A percentile compares a stretch with the other conserved stretches of the same genome.
These are phyloP conservation scores for Drosophila koepferae DNA, from an alignment of 2,888 invertebrate genomes.

Conservation along the genomic window DNA sequence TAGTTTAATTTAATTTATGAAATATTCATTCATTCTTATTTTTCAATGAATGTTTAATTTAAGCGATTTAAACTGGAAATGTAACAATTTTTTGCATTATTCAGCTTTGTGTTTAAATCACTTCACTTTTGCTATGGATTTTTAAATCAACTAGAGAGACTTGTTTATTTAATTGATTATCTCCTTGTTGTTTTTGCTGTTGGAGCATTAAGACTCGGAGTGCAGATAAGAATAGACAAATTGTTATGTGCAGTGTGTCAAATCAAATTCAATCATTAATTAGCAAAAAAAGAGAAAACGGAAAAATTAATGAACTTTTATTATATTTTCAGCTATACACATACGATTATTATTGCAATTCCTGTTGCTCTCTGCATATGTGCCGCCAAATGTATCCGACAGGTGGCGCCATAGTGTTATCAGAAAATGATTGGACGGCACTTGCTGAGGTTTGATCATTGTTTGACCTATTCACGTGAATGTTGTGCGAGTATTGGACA, in stretches of 20 bases:
- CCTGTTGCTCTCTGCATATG: background rate
- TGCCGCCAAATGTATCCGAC: slow-evolving; percentile 13
- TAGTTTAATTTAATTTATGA: background rate
- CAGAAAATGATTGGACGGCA: slow-evolving; percentile 44
- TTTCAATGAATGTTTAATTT: background rate
- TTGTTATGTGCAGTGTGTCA: slow-evolving; percentile 10
- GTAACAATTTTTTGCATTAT: background rate
- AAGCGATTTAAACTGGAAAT: slow-evolving; percentile 1
- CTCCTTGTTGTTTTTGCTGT: background rate
- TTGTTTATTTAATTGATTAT: slow-evolving; percentile 30
- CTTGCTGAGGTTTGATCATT: background rate
- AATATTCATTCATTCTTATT: background rate
- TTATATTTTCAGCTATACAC: slow-evolving; percentile 28
- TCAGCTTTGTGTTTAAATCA: background rate
- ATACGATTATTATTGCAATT: background rate
- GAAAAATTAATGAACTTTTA: background rate
- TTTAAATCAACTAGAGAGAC: slow-evolving; percentile 5
- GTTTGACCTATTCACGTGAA: slow-evolving; percentile 28
- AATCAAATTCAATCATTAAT: slow-evolving; percentile 25
- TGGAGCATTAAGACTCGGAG: background rate
- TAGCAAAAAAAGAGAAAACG: background rate
- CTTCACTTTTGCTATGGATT: slow-evolving; percentile 8
- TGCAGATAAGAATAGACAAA: slow-evolving; percentile 49
- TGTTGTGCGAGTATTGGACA: background rate
- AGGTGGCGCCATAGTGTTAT: slow-evolving; percentile 20